Conservation (phyloP, 2,797 vertebrate species). For the Brachyalestes nurse region DNA sequence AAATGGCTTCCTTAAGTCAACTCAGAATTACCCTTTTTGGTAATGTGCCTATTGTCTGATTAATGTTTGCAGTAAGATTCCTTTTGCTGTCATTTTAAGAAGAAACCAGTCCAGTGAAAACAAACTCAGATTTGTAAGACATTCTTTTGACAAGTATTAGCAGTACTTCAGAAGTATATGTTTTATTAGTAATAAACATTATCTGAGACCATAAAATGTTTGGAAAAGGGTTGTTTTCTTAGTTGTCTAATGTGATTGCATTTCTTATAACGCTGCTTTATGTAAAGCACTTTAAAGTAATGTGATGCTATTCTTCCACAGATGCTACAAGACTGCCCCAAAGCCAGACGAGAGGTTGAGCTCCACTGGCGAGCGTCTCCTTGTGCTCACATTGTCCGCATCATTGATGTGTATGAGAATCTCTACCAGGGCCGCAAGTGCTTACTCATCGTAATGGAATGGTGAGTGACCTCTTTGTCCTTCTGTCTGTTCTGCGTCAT, state of each 20-base stretch:
- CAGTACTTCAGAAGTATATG: too few species aligned
- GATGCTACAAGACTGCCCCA: constrained; percentile 96
- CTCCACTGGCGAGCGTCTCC: constrained; percentile 95
- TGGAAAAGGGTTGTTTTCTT: not conserved
- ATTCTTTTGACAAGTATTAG: too few species aligned
- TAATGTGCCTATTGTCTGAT: too few species aligned
- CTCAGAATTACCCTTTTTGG: too few species aligned
- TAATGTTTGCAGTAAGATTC: too few species aligned
- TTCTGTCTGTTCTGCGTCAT: not conserved
- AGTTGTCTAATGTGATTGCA: not conserved
- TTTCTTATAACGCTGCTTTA: not conserved
- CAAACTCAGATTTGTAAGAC: too few species aligned
- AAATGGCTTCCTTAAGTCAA: too few species aligned
- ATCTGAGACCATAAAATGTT: too few species aligned
- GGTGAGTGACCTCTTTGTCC: constrained; percentile 77
- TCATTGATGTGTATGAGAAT: constrained; percentile 96
- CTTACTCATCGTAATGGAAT: constrained; percentile 98
- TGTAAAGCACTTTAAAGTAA: not conserved
- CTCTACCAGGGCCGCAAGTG: constrained; percentile 92
- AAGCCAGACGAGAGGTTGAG: constrained; percentile 94
- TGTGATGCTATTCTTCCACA: constrained; percentile 57
- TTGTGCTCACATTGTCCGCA: constrained; percentile 92
- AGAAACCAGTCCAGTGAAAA: too few species aligned
- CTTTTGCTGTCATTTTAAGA: too few species aligned
- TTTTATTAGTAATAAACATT: too few species aligned